Percentiles rank a stretch among this genome's conserved stretches.
Evolutionary conservation across 2,888 invertebrate genomes (phyloP).

Genomic region (Trachelus troglodyta): DNA sequence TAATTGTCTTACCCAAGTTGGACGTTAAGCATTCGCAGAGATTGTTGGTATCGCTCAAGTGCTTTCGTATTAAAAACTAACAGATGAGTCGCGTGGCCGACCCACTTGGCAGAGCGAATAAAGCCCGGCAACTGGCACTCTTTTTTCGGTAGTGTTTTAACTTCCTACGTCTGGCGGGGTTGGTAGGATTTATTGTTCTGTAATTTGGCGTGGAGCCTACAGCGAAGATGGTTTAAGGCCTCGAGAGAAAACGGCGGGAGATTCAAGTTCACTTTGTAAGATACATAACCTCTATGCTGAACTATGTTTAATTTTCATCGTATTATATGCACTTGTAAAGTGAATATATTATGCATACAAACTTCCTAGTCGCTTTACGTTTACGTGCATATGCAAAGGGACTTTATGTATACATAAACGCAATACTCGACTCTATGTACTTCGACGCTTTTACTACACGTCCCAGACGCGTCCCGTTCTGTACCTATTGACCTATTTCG

Average conservation of each 20-base stretch:
- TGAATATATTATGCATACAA: not conserved
- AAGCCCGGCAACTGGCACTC: not conserved
- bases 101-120: slow-evolving; percentile 42
- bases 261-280: not conserved
- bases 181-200: not conserved
- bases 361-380: not conserved
- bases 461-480: not conserved
- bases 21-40: not conserved
- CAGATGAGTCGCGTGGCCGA: slow-evolving; percentile 30
- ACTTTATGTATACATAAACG: not conserved
- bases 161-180: not conserved
- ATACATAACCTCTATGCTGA: not conserved
- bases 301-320: not conserved
- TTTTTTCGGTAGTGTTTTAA: not conserved
- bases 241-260: not conserved
- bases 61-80: not conserved
- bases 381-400: not conserved
- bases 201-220: not conserved
- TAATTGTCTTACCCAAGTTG: not conserved
- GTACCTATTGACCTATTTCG: slow-evolving; percentile 6
- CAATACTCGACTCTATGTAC: not conserved
- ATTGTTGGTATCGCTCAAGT: not conserved
- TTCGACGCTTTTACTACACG: not conserved
- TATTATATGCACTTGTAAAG: not conserved
- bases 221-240: not conserved